These are phyloP conservation scores for Rotaria sp. DNA, from an alignment of 2,888 invertebrate species.

Conservation along the genomic window DNA sequence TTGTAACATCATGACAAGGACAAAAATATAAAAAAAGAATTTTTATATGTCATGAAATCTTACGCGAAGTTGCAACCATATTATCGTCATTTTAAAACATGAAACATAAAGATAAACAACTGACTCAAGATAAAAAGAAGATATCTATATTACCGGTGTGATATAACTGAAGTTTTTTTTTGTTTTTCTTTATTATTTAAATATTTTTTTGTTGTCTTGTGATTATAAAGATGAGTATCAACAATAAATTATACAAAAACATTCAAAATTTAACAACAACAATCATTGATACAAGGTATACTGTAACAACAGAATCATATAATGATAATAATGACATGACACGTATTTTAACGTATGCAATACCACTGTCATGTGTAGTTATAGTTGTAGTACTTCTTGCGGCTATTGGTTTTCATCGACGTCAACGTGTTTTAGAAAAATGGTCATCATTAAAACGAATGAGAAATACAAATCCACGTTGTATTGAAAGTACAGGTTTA, in stretches of 20 bases:
- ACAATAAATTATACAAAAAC: not conserved
- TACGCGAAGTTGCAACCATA: not conserved
- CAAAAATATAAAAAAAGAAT: not conserved
- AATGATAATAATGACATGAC: not conserved
- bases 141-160: not conserved
- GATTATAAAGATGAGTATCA: not conserved
- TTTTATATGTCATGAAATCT: not conserved
- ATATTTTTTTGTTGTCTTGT: not conserved
- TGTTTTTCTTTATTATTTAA: not conserved
- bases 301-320: not conserved
- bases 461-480: conserved; percentile 4
- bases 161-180: not conserved
- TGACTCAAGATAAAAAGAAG: not conserved
- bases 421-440: not conserved
- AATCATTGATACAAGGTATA: not conserved
- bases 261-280: not conserved
- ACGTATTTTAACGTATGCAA: not conserved
- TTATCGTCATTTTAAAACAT: not conserved
- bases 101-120: not conserved
- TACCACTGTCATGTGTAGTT: not conserved
- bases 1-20: not conserved
- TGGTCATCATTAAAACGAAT: conserved; percentile 19
- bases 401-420: not conserved
- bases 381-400: not conserved
- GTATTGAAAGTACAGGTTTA: not conserved